Percentiles rank a stretch among this genome's conserved stretches.
Evolutionary conservation across 2,113 vertebrate genomes (phyloP).

Genomic region (Eulemur rufifrons): DNA sequence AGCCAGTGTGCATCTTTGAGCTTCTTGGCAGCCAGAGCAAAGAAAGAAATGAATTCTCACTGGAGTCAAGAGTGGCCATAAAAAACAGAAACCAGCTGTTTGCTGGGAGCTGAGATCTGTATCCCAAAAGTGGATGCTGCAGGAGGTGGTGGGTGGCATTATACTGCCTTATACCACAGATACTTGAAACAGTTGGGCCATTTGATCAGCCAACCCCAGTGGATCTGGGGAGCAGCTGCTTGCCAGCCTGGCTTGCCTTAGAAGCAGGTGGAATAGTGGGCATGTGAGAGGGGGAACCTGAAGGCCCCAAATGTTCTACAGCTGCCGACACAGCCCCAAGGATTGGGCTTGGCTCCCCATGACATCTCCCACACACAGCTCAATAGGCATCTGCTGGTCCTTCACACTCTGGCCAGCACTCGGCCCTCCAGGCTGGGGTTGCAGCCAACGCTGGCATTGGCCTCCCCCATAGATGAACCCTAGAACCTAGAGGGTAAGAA

Average conservation of each 20-base stretch:
- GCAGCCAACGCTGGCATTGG: not conserved
- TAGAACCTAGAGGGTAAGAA: too few relatives aligned
- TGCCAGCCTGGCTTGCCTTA: not conserved
- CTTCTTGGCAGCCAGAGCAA: not conserved
- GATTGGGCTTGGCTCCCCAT: not conserved
- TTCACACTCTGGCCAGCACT: not conserved
- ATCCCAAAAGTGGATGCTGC: not conserved
- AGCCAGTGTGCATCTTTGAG: not conserved
- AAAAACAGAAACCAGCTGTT: not conserved
- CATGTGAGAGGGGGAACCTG: rapidly evolving
- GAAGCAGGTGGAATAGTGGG: not conserved
- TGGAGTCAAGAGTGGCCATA: not conserved
- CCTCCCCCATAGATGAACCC: not conserved
- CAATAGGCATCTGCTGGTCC: too few relatives aligned
- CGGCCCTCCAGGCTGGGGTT: not conserved
- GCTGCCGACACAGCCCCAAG: not conserved
- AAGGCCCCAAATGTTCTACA: not conserved
- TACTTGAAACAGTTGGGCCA: not conserved
- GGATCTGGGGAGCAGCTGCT: not conserved
- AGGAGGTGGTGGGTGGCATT: not conserved
- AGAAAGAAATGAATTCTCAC: not conserved
- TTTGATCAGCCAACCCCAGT: not conserved
- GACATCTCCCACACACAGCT: not conserved
- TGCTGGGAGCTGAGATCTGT: not conserved
- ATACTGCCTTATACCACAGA: not conserved